A percentile compares a stretch with the other conserved stretches of the same genome.
Evolutionary conservation across 2,888 invertebrate genomes (phyloP).

Genomic region (Rhagium mordax): DNA sequence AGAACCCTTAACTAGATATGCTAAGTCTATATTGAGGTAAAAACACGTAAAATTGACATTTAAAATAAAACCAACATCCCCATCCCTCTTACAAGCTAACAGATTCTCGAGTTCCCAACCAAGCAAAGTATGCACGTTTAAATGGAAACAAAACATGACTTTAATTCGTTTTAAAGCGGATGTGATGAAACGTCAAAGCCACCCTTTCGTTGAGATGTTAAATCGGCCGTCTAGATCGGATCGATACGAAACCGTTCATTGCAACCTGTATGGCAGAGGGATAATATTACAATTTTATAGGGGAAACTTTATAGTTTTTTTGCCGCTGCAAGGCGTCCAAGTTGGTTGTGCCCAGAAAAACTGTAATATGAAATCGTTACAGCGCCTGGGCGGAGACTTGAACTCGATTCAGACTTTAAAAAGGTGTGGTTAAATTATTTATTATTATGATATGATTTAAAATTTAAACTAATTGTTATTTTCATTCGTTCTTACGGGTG

Average conservation of each 20-base stretch:
- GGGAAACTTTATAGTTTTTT: constrained; percentile 40
- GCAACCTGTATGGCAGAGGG: constrained; percentile 24
- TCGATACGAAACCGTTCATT: constrained; percentile 26
- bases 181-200: constrained; percentile 39
- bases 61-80: not conserved
- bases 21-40: not conserved
- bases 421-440: constrained; percentile 52
- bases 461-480: constrained; percentile 31
- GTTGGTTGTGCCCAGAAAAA: constrained; percentile 47
- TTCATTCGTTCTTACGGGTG: not conserved
- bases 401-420: constrained; percentile 45
- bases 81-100: constrained; percentile 1
- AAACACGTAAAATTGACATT: not conserved
- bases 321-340: constrained; percentile 22
- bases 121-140: constrained; percentile 1
- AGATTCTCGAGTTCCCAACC: not conserved
- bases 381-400: constrained; percentile 54
- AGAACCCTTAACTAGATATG: too few species aligned
- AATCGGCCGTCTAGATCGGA: constrained; percentile 18
- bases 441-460: constrained; percentile 35
- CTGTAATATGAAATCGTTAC: constrained; percentile 59
- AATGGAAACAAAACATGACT: constrained; percentile 19
- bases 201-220: constrained; percentile 25
- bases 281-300: constrained; percentile 40
- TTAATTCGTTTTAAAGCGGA: constrained; percentile 45